Base-by-base conservation (phyloP, 2,113 vertebrate genomes). In the Entomyzon cyanotis region DNA sequence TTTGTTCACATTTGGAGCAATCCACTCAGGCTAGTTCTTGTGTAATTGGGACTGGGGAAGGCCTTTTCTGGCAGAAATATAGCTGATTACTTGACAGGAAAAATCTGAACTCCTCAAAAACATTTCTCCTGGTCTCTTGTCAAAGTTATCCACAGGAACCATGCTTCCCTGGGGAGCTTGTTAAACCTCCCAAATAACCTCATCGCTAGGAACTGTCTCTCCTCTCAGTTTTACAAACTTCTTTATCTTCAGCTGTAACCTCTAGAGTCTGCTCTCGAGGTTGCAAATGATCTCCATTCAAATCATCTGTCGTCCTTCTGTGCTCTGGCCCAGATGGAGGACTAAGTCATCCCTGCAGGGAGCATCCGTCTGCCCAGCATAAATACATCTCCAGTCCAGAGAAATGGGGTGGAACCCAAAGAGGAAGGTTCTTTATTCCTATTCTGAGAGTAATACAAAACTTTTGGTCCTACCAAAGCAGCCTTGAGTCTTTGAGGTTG, bases 181-280 rank as follows among this genome's bases (percentile, higher is more conserved):
- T 93, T 96, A 95, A 95, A 71, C 22, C 49, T 92, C 44, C 64
- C 64, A 68, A 58, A 90, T 70, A 86, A 71, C 76, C 76, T 92
- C 37, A 78, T 35, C 84, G 76, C 52, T 64, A 71, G 46, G 67
- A 86, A 78, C 64, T 74, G 82, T 47, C 84, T 85, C 59, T 87
- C 65, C n/a, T 79, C 69, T 78, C 58, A 19, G 4, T 87, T 84
- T 92, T 87, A 62, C 76, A 86, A 59, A 85, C 25, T 88, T 84
- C 46, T 88, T 90, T 69, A 82, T 82, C 56, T 42, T 79, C 84
- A 94, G 55, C 30, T 2, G 2, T 65, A 83, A 64, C 41, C 27
- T 89, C 81, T 55, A 1, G 7, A 84, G 33, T 46, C 42, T 74
- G 58, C 17, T 90, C 46, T 84, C 11, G 1, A 70, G 56, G 47